Base-by-base conservation (phyloP, 2,888 invertebrate species). In the Rapana venosa region DNA sequence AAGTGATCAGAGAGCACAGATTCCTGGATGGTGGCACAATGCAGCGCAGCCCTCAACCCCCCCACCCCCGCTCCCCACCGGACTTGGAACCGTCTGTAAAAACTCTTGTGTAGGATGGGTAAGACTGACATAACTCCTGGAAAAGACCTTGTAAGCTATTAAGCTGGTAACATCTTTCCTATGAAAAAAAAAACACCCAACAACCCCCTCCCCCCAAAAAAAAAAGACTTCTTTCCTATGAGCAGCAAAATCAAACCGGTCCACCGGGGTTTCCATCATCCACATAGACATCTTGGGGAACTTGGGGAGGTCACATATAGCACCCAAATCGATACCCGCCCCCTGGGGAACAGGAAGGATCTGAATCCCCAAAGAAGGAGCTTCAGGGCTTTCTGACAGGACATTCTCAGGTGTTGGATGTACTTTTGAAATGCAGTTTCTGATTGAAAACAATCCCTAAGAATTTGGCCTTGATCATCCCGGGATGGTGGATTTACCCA, bases 351-450 rank as follows among this genome's bases (percentile, higher is more conserved):
- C 22, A 8, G 70, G 70, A 2, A 70, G 26, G 26, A 70, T 70
- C 6, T 4, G 70, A 26, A 70, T 70, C 0, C 26, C 70, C 70
- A 70, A 26, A 22, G 70, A 26, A 86, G 58, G 2, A 61, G 1
- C 11, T 86, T 58, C 13, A 86, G 58, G 5, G 86, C 61, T 32
- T 86, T 58, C 32, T 58, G 86, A n/a, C 84, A 84, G 26, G 84
- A 84, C 20, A 6, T 30, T 15, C 35, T 58, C 6, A 86, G 30
- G 20, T 56, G 30, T n/a, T 58, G 5, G 61, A 86, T 61, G n/a
- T 86, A 32, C 8, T 17, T 56, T 4, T 30, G 8, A 61, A 61
- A 61, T 20, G 1, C n/a, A 11, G n/a, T 26, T 58, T 66, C n/a
- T 8, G n/a, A 32, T 17, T 61, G 0, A 61, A 86, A n/a, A 86